Percentiles rank a stretch among this genome's conserved stretches.
Evolutionary conservation across 2,113 vertebrate genomes (phyloP).

Genomic region (Thomomys bottae): DNA sequence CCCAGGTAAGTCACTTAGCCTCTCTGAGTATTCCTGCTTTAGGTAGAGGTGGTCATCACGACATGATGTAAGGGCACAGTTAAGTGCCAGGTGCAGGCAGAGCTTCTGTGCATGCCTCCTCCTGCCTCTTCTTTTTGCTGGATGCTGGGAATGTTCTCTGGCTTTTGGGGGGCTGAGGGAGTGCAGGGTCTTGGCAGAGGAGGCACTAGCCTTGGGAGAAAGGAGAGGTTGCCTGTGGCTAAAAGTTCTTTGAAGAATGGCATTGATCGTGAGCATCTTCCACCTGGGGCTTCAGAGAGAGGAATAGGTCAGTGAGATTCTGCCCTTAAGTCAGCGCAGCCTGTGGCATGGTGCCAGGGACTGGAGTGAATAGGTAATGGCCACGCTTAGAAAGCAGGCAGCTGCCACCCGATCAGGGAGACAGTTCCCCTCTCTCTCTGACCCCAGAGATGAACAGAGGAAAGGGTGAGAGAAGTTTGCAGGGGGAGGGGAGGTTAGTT

Average conservation of each 20-base stretch:
- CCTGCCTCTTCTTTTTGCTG: not conserved
- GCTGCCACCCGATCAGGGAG: not conserved
- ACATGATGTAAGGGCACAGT: not conserved
- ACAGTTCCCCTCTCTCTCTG: slow-evolving; percentile 39
- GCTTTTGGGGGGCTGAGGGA: not conserved
- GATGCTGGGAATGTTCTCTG: not conserved
- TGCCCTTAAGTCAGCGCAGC: slow-evolving; percentile 64
- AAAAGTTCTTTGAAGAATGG: slow-evolving; percentile 77
- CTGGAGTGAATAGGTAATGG: slow-evolving; percentile 81
- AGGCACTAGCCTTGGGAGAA: not conserved
- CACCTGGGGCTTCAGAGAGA: slow-evolving; percentile 81
- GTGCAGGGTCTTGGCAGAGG: not conserved
- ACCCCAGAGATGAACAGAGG: slow-evolving; percentile 53
- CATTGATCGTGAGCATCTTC: slow-evolving; percentile 73
- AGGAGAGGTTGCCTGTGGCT: slow-evolving; percentile 41
- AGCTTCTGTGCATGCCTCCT: rapidly evolving
- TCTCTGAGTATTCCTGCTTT: not conserved
- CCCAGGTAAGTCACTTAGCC: not conserved
- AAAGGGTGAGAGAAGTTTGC: slow-evolving; percentile 45
- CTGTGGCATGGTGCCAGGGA: slow-evolving; percentile 66
- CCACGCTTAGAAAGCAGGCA: slow-evolving; percentile 74
- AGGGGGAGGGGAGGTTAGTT: not conserved
- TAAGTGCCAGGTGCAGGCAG: not conserved
- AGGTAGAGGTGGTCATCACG: not conserved
- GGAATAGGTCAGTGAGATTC: slow-evolving; percentile 85